These are phyloP conservation scores for Salpingus planirostris DNA, from an alignment of 2,888 invertebrate species.

Conservation along the genomic window DNA sequence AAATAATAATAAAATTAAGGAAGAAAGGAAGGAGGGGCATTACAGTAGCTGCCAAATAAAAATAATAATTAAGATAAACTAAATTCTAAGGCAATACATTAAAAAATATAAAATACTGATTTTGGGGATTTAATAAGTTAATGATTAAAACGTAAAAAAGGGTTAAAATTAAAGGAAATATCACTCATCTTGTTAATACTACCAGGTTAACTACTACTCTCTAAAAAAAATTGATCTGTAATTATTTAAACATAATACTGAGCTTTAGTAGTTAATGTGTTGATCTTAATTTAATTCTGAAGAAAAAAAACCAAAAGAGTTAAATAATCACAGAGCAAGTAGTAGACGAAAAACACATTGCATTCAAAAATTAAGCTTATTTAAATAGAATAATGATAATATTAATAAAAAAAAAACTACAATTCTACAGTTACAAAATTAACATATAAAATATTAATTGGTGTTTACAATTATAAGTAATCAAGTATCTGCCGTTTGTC, in stretches of 20 bases:
- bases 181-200: conserved; percentile 23
- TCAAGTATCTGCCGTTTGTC: conserved; percentile 13
- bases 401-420: conserved; percentile 12
- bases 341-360: conserved; percentile 6
- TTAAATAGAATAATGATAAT: conserved; percentile 9
- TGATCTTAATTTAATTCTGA: no score
- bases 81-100: no score
- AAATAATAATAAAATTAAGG: conserved; percentile 12
- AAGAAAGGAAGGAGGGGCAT: conserved; percentile 11
- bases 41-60: no score
- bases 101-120: conserved; percentile 42
- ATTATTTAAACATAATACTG: conserved; percentile 17
- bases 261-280: conserved; percentile 9
- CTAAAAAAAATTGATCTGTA: conserved; percentile 17
- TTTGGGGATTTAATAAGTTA: conserved; percentile 35
- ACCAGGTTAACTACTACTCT: conserved; percentile 17
- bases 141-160: conserved; percentile 22
- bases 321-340: conserved; percentile 15
- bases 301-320: no score
- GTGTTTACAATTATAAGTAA: conserved; percentile 10
- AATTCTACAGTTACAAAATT: conserved; percentile 12
- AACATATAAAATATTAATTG: conserved; percentile 13
- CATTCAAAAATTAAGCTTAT: no score
- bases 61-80: no score
- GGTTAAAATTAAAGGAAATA: conserved; percentile 22